A percentile compares a stretch with the other conserved stretches of the same genome.
Conservation (phyloP, 2,797 vertebrate genomes). For the Rhodeus uyekii region DNA sequence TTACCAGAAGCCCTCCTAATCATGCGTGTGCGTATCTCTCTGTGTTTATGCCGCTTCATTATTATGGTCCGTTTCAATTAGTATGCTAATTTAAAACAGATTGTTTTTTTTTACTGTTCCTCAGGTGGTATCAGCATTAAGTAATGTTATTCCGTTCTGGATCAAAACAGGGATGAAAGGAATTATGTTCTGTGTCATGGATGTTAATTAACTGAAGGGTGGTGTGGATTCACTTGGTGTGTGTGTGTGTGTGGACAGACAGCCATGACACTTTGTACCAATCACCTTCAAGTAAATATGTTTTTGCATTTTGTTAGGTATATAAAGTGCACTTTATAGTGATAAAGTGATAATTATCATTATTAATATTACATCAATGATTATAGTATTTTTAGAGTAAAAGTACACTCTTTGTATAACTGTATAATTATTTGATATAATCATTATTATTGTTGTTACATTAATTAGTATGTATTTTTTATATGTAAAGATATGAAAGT, state of each 20-base stretch:
- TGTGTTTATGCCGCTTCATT: conserved; percentile 48
- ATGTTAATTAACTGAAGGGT: conserved; percentile 51
- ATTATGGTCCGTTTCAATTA: conserved; percentile 70
- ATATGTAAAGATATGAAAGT: no score
- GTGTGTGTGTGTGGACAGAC: not conserved
- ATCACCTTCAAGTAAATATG: not conserved
- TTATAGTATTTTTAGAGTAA: no score
- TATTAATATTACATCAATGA: no score
- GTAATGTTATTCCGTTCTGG: conserved; percentile 53
- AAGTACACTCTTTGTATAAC: no score
- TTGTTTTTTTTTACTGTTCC: conserved; percentile 58
- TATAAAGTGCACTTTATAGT: no score
- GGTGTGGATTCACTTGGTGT: conserved; percentile 9
- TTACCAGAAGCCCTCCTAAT: conserved; percentile 33
- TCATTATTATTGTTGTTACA: no score
- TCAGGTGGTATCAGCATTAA: conserved; percentile 58
- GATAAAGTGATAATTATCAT: no score
- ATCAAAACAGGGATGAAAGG: conserved; percentile 50
- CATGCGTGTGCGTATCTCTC: conserved; percentile 46
- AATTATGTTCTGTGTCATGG: conserved; percentile 43
- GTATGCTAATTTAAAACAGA: conserved; percentile 67
- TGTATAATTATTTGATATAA: no score
- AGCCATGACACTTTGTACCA: not conserved
- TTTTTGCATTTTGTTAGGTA: not conserved
- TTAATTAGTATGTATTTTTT: no score